Evolutionary conservation across 2,113 vertebrate species (phyloP).

Genomic region (Sylvilagus bachmani): DNA sequence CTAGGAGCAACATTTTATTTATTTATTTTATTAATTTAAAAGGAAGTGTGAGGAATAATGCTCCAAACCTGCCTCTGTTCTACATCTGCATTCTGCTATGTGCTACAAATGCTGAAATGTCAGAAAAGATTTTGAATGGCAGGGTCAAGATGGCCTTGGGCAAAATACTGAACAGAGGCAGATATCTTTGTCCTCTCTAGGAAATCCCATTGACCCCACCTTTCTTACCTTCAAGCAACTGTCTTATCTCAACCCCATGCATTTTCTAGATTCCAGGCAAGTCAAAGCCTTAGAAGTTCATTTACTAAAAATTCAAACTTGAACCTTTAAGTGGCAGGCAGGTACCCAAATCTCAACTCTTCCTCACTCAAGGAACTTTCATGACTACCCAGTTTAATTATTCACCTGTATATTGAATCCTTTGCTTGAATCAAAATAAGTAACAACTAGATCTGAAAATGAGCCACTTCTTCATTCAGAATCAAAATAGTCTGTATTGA

Average conservation of each 20-base stretch:
- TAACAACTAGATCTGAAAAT: not conserved
- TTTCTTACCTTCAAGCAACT: not conserved
- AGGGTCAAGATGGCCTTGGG: not conserved
- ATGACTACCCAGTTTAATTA: not conserved
- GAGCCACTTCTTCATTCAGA: not conserved
- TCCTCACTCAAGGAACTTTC: not conserved
- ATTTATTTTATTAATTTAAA: constrained; percentile 58
- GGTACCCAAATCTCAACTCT: not conserved
- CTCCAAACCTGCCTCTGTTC: not conserved
- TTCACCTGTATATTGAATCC: not conserved
- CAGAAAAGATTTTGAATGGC: constrained; percentile 17
- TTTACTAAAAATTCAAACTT: not conserved
- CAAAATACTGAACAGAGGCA: not conserved
- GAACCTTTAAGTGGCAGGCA: not conserved
- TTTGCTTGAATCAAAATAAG: not conserved
- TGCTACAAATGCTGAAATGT: not conserved
- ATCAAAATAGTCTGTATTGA: not conserved
- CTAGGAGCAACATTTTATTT: not conserved
- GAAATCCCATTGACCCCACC: not conserved
- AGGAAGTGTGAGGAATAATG: constrained; percentile 25
- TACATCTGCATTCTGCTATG: not conserved
- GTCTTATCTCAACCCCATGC: not conserved
- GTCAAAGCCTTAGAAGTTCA: not conserved
- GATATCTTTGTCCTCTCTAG: not conserved
- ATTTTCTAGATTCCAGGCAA: not conserved